Conservation (phyloP, 2,113 vertebrate species). For the Coturnix japonica region DNA sequence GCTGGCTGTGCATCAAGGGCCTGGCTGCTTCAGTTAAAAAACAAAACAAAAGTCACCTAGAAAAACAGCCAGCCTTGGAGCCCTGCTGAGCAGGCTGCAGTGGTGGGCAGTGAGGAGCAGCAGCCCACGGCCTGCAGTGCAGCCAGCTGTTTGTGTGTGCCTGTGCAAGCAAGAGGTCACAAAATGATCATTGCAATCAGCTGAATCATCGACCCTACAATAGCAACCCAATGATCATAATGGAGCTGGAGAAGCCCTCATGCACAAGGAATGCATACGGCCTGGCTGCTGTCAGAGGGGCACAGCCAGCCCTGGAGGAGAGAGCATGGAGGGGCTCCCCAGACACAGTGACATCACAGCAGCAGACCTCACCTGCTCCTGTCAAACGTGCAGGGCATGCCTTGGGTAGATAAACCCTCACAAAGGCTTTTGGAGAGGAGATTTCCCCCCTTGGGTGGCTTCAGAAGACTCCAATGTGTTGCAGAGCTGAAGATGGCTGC, state of each 20-base stretch:
- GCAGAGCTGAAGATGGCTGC: background rate
- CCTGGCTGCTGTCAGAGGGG: background rate
- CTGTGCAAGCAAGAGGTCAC: slow-evolving; percentile 37
- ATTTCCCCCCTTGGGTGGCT: background rate
- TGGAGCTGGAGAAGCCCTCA: background rate
- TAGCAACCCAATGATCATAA: background rate
- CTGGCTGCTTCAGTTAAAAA: background rate
- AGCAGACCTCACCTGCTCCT: background rate
- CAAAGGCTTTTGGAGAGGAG: background rate
- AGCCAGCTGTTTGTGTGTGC: background rate
- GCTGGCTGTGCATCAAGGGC: rapidly evolving
- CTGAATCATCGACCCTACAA: background rate
- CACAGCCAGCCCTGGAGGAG: background rate
- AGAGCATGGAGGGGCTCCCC: background rate
- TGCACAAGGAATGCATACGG: background rate
- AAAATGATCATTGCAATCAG: background rate
- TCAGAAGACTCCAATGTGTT: background rate
- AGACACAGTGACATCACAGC: background rate
- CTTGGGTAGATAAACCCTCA: background rate
- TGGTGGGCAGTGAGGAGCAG: rapidly evolving
- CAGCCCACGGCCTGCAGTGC: background rate
- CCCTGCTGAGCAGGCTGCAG: background rate
- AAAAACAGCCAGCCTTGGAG: background rate
- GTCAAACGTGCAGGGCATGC: background rate
- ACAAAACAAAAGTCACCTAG: background rate